phyloP scores from a whole-genome alignment of 2,797 vertebrate species.

The Sarcoramphus papa region DNA sequence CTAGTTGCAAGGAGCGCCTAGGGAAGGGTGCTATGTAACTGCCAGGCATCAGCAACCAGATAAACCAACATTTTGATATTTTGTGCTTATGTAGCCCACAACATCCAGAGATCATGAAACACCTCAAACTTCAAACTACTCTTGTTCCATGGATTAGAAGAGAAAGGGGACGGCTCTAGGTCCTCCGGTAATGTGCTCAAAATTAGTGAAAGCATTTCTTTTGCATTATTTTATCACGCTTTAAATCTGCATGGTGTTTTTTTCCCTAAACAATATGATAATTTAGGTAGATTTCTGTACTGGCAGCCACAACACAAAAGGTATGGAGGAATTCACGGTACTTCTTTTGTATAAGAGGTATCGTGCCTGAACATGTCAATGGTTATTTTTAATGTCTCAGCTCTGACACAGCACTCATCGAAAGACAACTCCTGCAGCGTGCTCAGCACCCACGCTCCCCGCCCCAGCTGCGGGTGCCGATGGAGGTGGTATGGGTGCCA shows the following conservation, averaged over 20 bases:
- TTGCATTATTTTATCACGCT: neutral
- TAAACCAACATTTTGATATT: neutral
- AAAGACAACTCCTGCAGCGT: neutral
- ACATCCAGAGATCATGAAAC: neutral
- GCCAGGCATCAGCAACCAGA: neutral
- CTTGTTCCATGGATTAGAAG: neutral
- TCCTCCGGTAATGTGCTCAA: neutral
- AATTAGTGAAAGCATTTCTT: neutral
- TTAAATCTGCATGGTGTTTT: neutral
- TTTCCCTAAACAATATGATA: neutral
- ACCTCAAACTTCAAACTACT: neutral
- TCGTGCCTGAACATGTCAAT: neutral
- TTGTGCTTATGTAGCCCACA: neutral
- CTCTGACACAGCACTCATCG: neutral
- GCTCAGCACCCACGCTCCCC: neutral
- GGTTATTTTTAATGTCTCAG: slow-evolving; percentile 25
- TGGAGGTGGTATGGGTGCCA: neutral
- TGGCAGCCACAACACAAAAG: slow-evolving; percentile 14
- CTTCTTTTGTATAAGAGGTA: neutral
- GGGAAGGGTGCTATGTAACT: neutral
- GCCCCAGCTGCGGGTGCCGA: rapidly evolving
- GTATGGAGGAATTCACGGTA: neutral
- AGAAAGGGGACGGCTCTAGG: neutral
- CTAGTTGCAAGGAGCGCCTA: neutral
- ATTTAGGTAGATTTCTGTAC: neutral